phyloP scores from a whole-genome alignment of 2,797 vertebrate species.

The Pyrrhura leucotis region DNA sequence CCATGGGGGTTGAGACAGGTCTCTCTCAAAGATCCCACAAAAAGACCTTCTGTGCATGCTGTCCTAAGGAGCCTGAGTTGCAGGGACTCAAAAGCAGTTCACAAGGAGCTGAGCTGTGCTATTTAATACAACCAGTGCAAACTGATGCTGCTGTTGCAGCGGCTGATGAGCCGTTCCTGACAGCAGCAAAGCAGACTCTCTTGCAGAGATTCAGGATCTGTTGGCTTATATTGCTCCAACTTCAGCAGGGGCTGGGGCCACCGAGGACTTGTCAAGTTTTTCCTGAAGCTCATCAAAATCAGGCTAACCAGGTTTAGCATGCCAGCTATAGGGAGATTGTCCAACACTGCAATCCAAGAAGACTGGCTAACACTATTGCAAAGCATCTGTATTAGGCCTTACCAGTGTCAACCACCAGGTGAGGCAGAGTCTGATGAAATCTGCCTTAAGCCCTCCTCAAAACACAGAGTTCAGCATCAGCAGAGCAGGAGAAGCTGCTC shows the following conservation, averaged over 20 bases:
- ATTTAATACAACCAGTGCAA: fast-evolving
- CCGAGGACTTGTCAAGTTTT: not conserved
- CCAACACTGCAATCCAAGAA: not conserved
- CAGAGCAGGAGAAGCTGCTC: not conserved
- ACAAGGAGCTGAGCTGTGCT: fast-evolving
- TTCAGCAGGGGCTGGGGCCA: not conserved
- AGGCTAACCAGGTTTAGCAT: not conserved
- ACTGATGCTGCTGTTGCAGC: not conserved
- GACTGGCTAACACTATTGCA: fast-evolving
- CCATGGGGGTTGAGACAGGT: not conserved
- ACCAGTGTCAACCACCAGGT: fast-evolving
- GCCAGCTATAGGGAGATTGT: fast-evolving
- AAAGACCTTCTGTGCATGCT: fast-evolving
- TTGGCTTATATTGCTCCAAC: not conserved
- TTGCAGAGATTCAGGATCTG: not conserved
- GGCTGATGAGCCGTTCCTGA: not conserved
- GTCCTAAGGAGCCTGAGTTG: too few relatives aligned
- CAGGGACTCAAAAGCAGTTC: not conserved
- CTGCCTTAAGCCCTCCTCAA: not conserved
- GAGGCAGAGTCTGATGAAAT: not conserved
- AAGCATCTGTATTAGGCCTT: not conserved
- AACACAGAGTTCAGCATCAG: fast-evolving
- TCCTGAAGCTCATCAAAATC: not conserved
- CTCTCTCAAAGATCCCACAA: not conserved
- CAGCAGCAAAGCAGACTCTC: not conserved